Evolutionary conservation across 1,140 invertebrate genomes (phyloP).

Genomic region (Sarcophaga bullata): DNA sequence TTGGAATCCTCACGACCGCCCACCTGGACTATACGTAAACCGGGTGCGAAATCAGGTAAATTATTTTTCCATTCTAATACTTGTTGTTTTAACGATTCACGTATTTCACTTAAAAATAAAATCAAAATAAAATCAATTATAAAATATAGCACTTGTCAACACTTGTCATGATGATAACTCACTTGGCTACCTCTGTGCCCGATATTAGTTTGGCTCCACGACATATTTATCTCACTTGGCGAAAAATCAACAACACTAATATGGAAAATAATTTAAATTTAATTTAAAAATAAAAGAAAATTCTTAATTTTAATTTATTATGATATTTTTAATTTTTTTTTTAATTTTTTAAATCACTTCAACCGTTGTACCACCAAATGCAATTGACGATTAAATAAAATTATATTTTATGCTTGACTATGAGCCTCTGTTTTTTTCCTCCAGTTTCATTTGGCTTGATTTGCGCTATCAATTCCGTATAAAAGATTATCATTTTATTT

Average conservation of each 20-base stretch:
- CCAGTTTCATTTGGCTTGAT: background rate
- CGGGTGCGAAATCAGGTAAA: conserved; percentile 75
- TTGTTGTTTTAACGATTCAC: conserved; percentile 74
- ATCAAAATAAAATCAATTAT: background rate
- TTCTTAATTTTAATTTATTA: no score
- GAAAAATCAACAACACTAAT: conserved; percentile 10
- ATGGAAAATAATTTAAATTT: conserved; percentile 6
- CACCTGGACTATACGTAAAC: conserved; percentile 88
- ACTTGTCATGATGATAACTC: conserved; percentile 44
- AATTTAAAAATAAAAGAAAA: background rate
- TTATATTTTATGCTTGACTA: background rate
- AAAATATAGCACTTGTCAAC: conserved; percentile 45
- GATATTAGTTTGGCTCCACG: conserved; percentile 70
- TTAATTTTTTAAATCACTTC: background rate
- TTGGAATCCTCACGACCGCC: conserved; percentile 97
- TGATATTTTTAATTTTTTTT: conserved; percentile 22
- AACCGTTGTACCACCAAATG: conserved; percentile 23
- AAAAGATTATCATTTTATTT: conserved; percentile 12
- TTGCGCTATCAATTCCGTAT: background rate
- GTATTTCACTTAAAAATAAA: conserved; percentile 74
- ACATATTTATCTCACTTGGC: conserved; percentile 51
- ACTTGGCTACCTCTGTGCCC: conserved; percentile 72
- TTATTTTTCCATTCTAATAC: conserved; percentile 72
- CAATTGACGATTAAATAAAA: background rate
- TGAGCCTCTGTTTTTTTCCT: background rate